Percentiles rank a stretch among this genome's conserved stretches.
Conservation (phyloP, 1,140 invertebrate species). For the Drosophila santomea region DNA sequence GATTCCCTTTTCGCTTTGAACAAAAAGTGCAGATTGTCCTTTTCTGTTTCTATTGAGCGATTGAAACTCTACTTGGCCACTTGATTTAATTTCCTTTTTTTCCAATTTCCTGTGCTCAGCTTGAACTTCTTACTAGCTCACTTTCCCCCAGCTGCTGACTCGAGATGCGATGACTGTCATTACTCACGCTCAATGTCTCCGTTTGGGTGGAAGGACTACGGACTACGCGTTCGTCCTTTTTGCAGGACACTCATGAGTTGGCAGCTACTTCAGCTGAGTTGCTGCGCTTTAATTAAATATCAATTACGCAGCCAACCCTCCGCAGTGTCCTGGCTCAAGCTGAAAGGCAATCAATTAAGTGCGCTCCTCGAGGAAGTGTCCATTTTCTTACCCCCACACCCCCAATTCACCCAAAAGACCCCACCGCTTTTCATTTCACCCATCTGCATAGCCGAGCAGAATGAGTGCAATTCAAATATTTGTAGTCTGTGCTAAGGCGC, state of each 20-base stretch:
- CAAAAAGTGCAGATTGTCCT: not conserved
- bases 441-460: slow-evolving; percentile 24
- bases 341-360: slow-evolving; percentile 79
- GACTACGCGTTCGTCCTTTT: not conserved
- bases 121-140: slow-evolving; percentile 29
- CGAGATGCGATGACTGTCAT: slow-evolving; percentile 34
- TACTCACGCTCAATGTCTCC: slow-evolving; percentile 44
- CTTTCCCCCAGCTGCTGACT: slow-evolving; percentile 7
- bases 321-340: slow-evolving; percentile 29
- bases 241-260: slow-evolving; percentile 47
- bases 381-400: slow-evolving; percentile 34
- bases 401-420: not conserved
- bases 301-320: slow-evolving; percentile 63
- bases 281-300: slow-evolving; percentile 80
- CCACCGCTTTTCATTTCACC: not conserved
- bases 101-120: slow-evolving; percentile 21
- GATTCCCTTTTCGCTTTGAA: too few species aligned
- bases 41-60: slow-evolving; percentile 1
- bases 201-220: not conserved
- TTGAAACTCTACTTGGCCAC: slow-evolving; percentile 9
- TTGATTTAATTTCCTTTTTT: slow-evolving; percentile 45
- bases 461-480: slow-evolving; percentile 74
- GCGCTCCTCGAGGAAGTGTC: slow-evolving; percentile 48
- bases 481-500: slow-evolving; percentile 48
- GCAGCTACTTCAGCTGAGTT: slow-evolving; percentile 67